phyloP scores from a whole-genome alignment of 2,797 vertebrate species.

The Taeniopygia guttata region DNA sequence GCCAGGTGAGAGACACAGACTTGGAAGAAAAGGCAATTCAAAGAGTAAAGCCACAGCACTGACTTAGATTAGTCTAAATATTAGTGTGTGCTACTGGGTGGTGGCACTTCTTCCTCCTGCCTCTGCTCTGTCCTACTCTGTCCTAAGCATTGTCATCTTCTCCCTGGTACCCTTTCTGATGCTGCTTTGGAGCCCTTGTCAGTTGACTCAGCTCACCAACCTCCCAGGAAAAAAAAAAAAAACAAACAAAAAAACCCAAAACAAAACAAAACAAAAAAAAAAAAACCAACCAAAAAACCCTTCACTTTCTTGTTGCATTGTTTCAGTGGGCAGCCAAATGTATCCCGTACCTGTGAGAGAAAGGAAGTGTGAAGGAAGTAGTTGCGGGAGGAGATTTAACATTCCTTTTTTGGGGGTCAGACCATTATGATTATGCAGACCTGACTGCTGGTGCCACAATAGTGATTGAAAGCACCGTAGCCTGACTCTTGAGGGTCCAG shows the following conservation, averaged over 20 bases:
- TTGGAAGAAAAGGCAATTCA: background rate
- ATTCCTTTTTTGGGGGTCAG: background rate
- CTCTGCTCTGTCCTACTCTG: background rate
- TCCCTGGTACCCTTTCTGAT: background rate
- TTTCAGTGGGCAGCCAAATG: background rate
- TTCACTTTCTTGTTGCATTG: background rate
- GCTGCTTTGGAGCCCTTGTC: background rate
- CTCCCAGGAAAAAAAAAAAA: background rate
- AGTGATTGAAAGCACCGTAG: slow-evolving; percentile 75
- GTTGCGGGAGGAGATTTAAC: background rate
- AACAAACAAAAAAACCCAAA: no score
- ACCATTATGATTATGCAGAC: slow-evolving; percentile 36
- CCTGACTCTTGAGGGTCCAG: slow-evolving; percentile 75
- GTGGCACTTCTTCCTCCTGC: background rate
- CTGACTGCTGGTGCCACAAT: slow-evolving; percentile 59
- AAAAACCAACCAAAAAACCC: no score
- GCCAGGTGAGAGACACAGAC: background rate
- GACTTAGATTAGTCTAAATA: background rate
- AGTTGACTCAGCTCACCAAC: background rate
- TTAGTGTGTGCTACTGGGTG: background rate
- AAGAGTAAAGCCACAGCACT: background rate
- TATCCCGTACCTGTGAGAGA: background rate
- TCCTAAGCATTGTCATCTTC: background rate
- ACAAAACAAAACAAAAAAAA: no score
- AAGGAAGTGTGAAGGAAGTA: background rate